Base-by-base conservation (phyloP, 2,888 invertebrate genomes). In the Acholoe squamosa region DNA sequence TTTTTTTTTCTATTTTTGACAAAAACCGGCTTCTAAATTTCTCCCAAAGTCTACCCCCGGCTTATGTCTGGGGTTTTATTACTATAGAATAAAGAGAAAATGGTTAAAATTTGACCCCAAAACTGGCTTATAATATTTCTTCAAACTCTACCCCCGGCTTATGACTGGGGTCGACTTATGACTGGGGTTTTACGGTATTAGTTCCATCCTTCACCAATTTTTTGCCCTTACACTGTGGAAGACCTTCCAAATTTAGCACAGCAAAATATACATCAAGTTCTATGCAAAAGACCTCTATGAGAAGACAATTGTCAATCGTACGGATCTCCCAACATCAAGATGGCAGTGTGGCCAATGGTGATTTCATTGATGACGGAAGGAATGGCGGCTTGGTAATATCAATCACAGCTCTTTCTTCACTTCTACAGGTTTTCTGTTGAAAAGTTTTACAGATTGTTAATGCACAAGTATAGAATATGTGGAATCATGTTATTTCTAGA, bases 171-270 rank as follows among this genome's bases (percentile, higher is more conserved):
- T n/a, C n/a, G n/a, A n/a, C n/a, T n/a, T n/a, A n/a, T n/a, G n/a
- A n/a, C n/a, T n/a, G n/a, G n/a, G n/a, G n/a, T n/a, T n/a, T n/a
- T n/a, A n/a, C n/a, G n/a, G n/a, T n/a, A n/a, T n/a, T n/a, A n/a
- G 14, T 61, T 25, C 25, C 16, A n/a, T 25, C 25, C 3, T 0
- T 76, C 16, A 28, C 31, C 22, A 16, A 7, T 10, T 80, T 80
- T 80, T 80, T 80, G 80, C 80, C 80, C 80, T 80, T 80, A n/a
- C 80, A 80, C 80, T 80, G 80, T 80, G 80, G 80, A 80, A 80
- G 80, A 80, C 80, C 33, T 76, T 19, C 76, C 14, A 34, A 19
- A 19, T 43, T 33, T 34, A 43, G 28, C 34, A 22, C 80, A 80
- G 34, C 33, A 80, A 33, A 34, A 80, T 33, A 80, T 12, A 80